A percentile compares a stretch with the other conserved stretches of the same genome.
phyloP scores from a whole-genome alignment of 2,797 vertebrate species.

The Steatocranus sp. region DNA sequence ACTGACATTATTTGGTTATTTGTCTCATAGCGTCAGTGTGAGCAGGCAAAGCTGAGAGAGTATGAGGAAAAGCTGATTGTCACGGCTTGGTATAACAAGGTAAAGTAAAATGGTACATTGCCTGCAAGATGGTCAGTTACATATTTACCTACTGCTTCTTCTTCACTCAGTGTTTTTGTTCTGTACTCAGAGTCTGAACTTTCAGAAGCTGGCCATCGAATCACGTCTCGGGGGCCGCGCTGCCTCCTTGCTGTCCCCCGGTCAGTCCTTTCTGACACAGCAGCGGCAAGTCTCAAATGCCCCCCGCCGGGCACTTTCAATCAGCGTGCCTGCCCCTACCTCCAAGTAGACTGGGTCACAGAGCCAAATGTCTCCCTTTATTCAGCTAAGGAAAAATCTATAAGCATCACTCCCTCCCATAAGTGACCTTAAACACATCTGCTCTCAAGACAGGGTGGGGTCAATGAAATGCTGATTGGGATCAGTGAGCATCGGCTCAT shows the following conservation, averaged over 20 bases:
- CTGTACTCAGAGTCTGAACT: conserved; percentile 82
- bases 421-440: conserved; percentile 85
- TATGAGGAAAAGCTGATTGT: conserved; percentile 97
- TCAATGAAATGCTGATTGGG: conserved; percentile 22
- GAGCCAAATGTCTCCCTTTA: conserved; percentile 1
- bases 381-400: neutral
- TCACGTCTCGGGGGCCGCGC: conserved; percentile 80
- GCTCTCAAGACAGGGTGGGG: conserved; percentile 6
- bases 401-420: neutral
- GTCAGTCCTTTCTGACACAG: conserved; percentile 90
- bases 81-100: conserved; percentile 98
- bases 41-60: conserved; percentile 89
- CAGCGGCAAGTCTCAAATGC: conserved; percentile 91
- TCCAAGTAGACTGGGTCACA: conserved; percentile 78
- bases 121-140: neutral
- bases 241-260: conserved; percentile 54
- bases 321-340: conserved; percentile 79
- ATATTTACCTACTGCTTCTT: neutral
- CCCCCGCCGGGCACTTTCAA: conserved; percentile 78
- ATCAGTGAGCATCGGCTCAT: conserved; percentile 13
- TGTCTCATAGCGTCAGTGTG: conserved; percentile 83
- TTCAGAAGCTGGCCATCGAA: conserved; percentile 93
- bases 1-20: neutral
- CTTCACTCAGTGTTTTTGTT: neutral
- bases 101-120: conserved; percentile 36